Evolutionary conservation across 2,113 vertebrate genomes (phyloP), one percentile per base, ranked within the genome.

Genomic region (Solea senegalensis): DNA sequence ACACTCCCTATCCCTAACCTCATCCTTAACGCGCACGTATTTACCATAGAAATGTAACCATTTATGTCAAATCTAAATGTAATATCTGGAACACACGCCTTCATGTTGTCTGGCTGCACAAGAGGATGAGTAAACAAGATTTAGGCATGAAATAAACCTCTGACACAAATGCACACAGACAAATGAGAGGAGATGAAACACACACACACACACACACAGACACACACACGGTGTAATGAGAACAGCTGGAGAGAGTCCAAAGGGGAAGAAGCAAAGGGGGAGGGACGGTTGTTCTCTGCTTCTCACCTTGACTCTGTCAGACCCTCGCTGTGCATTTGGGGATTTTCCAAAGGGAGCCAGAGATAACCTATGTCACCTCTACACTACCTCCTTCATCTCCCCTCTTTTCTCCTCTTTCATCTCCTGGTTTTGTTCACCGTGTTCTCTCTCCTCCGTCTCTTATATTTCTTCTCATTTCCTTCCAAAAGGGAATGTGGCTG

Each of bases 241-340:
- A 92, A 89, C 92, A 92, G 89, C 88, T 92, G 91, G 88, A 88
- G 86, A 80, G 81, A 80, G 64, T 64, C 72, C 41, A 43, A 39
- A 69, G 76, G 72, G 62, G 71, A 77, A 62, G 72, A 72, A 72
- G 83, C 58, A 79, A 72, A 61, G 67, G 53, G 76, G 49, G 68
- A 69, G 53, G 74, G 65, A 55, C 78, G 82, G 76, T 45, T 85
- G 92, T 92, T 91, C 92, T 92, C 90, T 92, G 87, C 76, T 58
- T 86, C 84, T 94, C 90, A 93, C 92, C 93, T 94, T 92, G 86
- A 90, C 88, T 59, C 40, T 85, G 86, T 72, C 76, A 85, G 76
- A 89, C 70, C 85, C 87, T 88, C 7, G 43, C 82, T 74, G 90
- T 80, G 83, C 64, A n/a, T 86, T 88, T 90, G 92, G 90, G 92